Conservation (phyloP, 2,797 vertebrate species). For the Bradypus variegatus region DNA sequence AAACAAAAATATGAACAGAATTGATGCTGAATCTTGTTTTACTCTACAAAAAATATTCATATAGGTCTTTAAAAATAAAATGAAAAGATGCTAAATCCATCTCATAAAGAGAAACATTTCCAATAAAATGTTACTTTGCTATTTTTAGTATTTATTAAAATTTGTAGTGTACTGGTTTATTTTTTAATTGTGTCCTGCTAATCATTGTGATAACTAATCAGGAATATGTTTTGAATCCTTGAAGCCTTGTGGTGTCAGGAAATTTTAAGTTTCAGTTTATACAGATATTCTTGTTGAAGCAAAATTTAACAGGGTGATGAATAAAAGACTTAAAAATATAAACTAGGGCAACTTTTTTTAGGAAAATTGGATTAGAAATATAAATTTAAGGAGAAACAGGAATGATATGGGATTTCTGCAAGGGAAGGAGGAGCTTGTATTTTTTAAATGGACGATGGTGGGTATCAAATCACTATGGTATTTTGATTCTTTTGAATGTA, state of each 20-base stretch:
- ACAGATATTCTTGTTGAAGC: constrained; percentile 11
- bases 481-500: constrained; percentile 14
- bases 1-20: not conserved
- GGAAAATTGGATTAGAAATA: not conserved
- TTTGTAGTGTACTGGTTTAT: not conserved
- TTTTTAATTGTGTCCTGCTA: not conserved
- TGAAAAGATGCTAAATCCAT: not conserved
- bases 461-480: not conserved
- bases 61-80: not conserved
- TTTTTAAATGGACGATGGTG: not conserved
- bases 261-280: not conserved
- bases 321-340: constrained; percentile 6
- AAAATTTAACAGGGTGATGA: not conserved
- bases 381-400: not conserved
- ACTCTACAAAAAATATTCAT: not conserved
- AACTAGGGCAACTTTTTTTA: not conserved
- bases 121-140: not conserved
- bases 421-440: not conserved
- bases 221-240: not conserved
- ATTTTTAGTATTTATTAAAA: not conserved
- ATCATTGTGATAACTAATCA: not conserved
- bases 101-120: not conserved
- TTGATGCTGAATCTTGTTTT: not conserved
- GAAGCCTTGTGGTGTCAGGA: not conserved
- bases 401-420: not conserved